Percentiles rank a stretch among this genome's conserved stretches.
These are phyloP conservation scores for Neotoxoptera formosana DNA, from an alignment of 1,140 invertebrate genomes.

Conservation along the genomic window DNA sequence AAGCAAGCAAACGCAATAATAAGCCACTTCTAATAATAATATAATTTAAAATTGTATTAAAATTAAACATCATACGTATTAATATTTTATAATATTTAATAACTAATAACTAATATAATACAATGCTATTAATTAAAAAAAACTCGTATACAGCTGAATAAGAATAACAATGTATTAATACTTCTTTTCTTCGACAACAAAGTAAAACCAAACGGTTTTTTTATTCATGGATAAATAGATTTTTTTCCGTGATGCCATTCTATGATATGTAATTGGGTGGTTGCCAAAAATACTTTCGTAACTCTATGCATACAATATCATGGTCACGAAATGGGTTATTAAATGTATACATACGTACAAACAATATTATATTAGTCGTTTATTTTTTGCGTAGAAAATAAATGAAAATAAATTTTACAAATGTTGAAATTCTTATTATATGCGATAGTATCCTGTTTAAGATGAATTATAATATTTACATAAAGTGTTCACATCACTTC, in stretches of 20 bases:
- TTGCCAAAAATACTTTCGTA: slow-evolving; percentile 17
- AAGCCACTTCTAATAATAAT: too few relatives aligned
- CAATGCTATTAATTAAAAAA: background rate
- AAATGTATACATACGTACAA: background rate
- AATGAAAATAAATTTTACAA: background rate
- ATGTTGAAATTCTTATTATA: background rate
- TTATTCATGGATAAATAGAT: background rate
- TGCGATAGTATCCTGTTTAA: background rate
- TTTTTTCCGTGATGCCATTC: background rate
- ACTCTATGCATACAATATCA: background rate
- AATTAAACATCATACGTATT: too few relatives aligned
- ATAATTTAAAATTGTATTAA: too few relatives aligned
- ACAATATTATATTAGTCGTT: background rate
- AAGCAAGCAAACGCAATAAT: too few relatives aligned
- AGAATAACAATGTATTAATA: background rate
- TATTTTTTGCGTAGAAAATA: slow-evolving; percentile 13
- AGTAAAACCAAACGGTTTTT: background rate
- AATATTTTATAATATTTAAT: too few relatives aligned
- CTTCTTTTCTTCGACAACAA: background rate
- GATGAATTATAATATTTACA: background rate
- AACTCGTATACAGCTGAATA: background rate
- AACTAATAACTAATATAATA: background rate
- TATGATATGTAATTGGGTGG: background rate
- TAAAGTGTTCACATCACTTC: background rate
- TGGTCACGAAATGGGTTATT: background rate